Conservation (phyloP, 2,113 vertebrate genomes). For the Natator depressus region DNA sequence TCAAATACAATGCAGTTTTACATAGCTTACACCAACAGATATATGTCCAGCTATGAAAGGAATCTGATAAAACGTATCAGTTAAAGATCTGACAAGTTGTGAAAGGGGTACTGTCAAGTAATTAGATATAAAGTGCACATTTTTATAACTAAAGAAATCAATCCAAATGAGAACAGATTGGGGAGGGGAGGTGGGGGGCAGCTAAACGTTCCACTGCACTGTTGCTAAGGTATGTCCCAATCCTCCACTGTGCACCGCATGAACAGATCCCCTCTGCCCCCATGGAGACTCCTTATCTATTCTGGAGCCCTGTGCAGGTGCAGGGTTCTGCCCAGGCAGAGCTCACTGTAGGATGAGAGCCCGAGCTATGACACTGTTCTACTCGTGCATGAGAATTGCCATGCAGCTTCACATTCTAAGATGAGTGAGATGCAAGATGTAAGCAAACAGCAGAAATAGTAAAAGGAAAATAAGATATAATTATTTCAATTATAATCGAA, state of each 20-base stretch:
- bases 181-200: neutral
- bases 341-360: neutral
- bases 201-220: neutral
- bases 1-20: neutral
- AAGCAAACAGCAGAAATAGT: neutral
- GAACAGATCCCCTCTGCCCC: accelerated
- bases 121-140: neutral
- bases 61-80: neutral
- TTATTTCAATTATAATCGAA: neutral
- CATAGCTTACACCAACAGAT: neutral
- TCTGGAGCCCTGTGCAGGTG: neutral
- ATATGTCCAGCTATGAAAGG: neutral
- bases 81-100: neutral
- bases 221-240: neutral
- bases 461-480: neutral
- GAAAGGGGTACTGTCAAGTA: neutral
- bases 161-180: neutral
- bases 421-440: neutral
- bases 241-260: neutral
- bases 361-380: neutral
- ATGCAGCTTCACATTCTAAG: neutral
- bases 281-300: neutral
- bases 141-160: neutral
- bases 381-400: neutral
- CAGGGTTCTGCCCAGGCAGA: neutral